phyloP scores from a whole-genome alignment of 2,888 invertebrate species.

The Prosopocoilus inquinatus region DNA sequence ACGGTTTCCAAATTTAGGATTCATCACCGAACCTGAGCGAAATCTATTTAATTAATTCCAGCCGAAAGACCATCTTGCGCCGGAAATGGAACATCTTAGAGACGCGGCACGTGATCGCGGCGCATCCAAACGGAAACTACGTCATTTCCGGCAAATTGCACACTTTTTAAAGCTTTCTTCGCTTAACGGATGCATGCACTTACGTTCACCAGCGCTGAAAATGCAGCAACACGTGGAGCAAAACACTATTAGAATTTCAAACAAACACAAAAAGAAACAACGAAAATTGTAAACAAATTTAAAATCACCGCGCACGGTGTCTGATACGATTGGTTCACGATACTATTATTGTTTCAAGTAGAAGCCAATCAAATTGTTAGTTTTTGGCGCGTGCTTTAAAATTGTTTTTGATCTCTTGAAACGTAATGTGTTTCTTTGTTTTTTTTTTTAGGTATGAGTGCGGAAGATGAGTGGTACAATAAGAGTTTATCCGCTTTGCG shows the following conservation, averaged over 20 bases:
- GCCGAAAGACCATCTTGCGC: constrained; percentile 38
- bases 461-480: constrained; percentile 98
- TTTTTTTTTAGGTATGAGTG: constrained; percentile 74
- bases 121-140: constrained; percentile 34
- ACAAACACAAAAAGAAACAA: too few species aligned
- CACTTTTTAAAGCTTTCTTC: constrained; percentile 23
- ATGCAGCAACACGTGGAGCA: too few species aligned
- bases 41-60: neutral
- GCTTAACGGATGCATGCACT: neutral
- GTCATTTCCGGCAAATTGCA: constrained; percentile 33
- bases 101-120: constrained; percentile 43
- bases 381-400: neutral
- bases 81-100: constrained; percentile 50
- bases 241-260: too few species aligned
- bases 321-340: too few species aligned
- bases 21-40: too few species aligned
- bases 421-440: neutral
- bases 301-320: too few species aligned
- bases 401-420: neutral
- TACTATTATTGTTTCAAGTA: neutral
- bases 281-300: too few species aligned
- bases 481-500: constrained; percentile 94
- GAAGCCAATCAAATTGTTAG: neutral
- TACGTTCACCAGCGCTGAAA: too few species aligned
- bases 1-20: too few species aligned